Conservation (phyloP, 1,140 invertebrate genomes). For the Chelonus insularis region DNA sequence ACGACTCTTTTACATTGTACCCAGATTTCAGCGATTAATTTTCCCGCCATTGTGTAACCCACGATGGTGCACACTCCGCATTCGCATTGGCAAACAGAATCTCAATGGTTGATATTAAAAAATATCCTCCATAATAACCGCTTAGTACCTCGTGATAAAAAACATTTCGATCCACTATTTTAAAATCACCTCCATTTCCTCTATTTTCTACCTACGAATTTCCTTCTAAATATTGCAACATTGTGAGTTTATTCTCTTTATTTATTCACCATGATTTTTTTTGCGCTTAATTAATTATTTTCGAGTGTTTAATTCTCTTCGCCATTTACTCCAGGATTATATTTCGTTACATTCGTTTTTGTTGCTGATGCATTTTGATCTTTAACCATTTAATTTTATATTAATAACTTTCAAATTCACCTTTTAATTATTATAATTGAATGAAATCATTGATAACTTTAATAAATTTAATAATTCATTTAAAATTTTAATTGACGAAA, state of each 20-base stretch:
- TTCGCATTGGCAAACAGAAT: conserved; percentile 42
- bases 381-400: too few relatives aligned
- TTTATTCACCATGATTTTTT: neutral
- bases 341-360: too few relatives aligned
- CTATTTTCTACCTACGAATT: neutral
- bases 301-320: too few relatives aligned
- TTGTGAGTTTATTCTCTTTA: neutral
- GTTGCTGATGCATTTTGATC: too few relatives aligned
- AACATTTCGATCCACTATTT: conserved; percentile 21
- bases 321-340: too few relatives aligned
- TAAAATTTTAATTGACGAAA: too few relatives aligned
- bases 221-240: neutral
- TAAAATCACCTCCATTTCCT: neutral
- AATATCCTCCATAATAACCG: conserved; percentile 33
- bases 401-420: too few relatives aligned
- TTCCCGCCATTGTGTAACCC: conserved; percentile 43
- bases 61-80: conserved; percentile 33
- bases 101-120: conserved; percentile 39
- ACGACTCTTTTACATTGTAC: conserved; percentile 56
- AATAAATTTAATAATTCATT: too few relatives aligned
- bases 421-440: too few relatives aligned
- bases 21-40: conserved; percentile 59
- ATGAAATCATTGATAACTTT: too few relatives aligned
- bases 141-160: conserved; percentile 16
- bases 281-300: too few relatives aligned